phyloP scores from a whole-genome alignment of 2,888 invertebrate genomes.

The Drosophila phalerata region DNA sequence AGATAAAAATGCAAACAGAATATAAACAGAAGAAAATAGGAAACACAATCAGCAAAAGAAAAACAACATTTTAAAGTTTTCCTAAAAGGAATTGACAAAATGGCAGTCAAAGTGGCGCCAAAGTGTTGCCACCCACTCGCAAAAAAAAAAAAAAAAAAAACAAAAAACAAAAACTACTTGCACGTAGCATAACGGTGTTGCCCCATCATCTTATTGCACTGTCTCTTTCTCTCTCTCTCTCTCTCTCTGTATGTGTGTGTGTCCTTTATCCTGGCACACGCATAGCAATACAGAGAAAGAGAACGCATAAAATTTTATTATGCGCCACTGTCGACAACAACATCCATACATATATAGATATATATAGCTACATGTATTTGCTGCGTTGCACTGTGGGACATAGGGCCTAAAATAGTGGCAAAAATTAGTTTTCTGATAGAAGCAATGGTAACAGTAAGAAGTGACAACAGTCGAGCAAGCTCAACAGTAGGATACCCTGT shows the following conservation, averaged over 20 bases:
- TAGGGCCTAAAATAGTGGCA: too few relatives aligned
- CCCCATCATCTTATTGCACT: conserved; percentile 29
- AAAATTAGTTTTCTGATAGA: too few relatives aligned
- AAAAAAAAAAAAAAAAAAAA: background rate
- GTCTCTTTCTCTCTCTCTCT: conserved; percentile 10
- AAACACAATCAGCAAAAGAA: conserved; percentile 21
- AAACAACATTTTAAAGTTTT: conserved; percentile 27
- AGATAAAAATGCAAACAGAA: conserved; percentile 40
- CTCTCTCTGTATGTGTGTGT: conserved; percentile 10
- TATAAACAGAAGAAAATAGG: background rate
- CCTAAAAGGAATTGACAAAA: conserved; percentile 8
- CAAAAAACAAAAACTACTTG: conserved; percentile 17
- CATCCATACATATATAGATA: conserved; percentile 12
- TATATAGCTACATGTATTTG: conserved; percentile 11
- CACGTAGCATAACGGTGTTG: conserved; percentile 26
- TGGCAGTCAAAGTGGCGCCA: conserved; percentile 4
- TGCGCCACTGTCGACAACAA: conserved; percentile 27
- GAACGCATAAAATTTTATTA: conserved; percentile 63
- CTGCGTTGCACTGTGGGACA: conserved; percentile 1
- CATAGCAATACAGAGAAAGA: background rate
- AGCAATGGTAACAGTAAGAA: too few relatives aligned
- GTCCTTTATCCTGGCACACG: conserved; percentile 34
- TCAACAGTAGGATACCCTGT: too few relatives aligned
- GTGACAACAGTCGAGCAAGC: too few relatives aligned
- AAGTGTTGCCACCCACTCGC: conserved; percentile 12